Conservation (phyloP, 2,888 invertebrate species). For the Julus scandinavius region DNA sequence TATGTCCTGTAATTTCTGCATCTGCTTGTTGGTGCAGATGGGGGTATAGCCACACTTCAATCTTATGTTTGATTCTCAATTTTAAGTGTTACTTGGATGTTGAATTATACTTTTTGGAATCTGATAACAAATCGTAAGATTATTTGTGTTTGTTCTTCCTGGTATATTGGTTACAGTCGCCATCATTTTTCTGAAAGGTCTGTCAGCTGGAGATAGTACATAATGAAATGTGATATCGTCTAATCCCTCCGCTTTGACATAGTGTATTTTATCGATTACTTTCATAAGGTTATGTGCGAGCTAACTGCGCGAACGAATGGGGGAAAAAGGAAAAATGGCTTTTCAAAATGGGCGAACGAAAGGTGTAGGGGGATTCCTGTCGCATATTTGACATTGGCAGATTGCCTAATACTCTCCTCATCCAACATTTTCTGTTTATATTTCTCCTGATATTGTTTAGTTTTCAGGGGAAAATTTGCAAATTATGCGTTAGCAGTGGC, state of each 20-base stretch:
- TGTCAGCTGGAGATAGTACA: slow-evolving; percentile 22
- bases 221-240: slow-evolving; percentile 8
- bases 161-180: not conserved
- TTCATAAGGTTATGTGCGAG: slow-evolving; percentile 27
- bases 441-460: slow-evolving; percentile 31
- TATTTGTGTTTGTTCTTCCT: not conserved
- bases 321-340: slow-evolving; percentile 9
- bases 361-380: slow-evolving; percentile 21
- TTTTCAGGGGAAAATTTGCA: not conserved
- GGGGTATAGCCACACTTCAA: not conserved
- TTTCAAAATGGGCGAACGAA: slow-evolving; percentile 31
- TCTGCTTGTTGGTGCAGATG: not conserved
- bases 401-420: slow-evolving; percentile 33
- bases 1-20: too few species aligned
- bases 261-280: slow-evolving; percentile 43
- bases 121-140: not conserved
- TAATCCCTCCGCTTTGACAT: slow-evolving; percentile 37
- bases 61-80: too few species aligned
- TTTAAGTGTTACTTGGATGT: not conserved
- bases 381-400: slow-evolving; percentile 43
- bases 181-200: slow-evolving; percentile 1
- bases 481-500: slow-evolving; percentile 11
- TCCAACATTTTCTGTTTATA: slow-evolving; percentile 38
- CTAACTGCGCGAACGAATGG: slow-evolving; percentile 32
- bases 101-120: not conserved